Evolutionary conservation across 2,888 invertebrate genomes (phyloP).

Genomic region (Orthosia cruda): DNA sequence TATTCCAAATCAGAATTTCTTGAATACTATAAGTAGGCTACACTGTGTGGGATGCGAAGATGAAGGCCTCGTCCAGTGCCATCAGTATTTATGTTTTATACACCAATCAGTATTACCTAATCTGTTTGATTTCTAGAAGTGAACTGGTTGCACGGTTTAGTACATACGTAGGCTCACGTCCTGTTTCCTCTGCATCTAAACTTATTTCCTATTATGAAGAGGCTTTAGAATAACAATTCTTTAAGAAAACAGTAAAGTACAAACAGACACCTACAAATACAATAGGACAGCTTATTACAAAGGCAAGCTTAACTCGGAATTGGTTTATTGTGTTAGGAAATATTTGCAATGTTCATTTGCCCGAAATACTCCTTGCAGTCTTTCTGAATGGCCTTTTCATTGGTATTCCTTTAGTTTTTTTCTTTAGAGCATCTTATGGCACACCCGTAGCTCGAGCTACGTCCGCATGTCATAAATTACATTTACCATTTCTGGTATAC

Average conservation of each 20-base stretch:
- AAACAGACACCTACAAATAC: too few relatives aligned
- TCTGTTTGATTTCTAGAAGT: background rate
- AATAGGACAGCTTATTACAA: too few relatives aligned
- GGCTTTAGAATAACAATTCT: too few relatives aligned
- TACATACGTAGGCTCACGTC: too few relatives aligned
- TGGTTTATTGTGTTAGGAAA: background rate
- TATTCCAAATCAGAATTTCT: slow-evolving; percentile 11
- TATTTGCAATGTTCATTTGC: background rate
- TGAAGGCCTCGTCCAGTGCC: slow-evolving; percentile 21
- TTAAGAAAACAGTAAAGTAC: too few relatives aligned
- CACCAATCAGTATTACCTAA: slow-evolving; percentile 16
- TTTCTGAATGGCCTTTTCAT: background rate
- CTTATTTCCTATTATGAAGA: too few relatives aligned
- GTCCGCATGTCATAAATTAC: background rate
- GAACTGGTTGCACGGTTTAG: too few relatives aligned
- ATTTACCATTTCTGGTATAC: background rate
- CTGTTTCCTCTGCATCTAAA: too few relatives aligned
- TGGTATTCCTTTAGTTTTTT: background rate
- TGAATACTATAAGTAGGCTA: background rate
- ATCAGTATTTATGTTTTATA: slow-evolving; percentile 25
- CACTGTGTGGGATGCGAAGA: slow-evolving; percentile 23
- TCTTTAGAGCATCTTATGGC: background rate
- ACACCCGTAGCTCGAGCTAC: background rate
- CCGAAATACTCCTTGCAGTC: background rate
- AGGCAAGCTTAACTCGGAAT: too few relatives aligned